Evolutionary conservation across 2,888 invertebrate species (phyloP), one percentile per base, ranked within the genome.

Genomic region (Desoria tigrina): DNA sequence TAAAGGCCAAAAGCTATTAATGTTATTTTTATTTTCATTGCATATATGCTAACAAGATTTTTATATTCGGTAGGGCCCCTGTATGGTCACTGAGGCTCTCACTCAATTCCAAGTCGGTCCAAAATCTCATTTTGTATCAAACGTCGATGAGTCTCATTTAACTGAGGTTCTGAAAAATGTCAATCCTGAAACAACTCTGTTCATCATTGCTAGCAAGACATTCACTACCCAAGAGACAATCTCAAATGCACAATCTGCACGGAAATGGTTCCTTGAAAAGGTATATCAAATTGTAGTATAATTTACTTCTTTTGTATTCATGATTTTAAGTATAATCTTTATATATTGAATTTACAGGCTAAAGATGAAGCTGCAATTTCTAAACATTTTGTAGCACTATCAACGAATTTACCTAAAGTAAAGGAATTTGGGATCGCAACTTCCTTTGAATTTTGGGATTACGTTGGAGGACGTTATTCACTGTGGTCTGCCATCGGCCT

Each of bases 371-470:
- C 77, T 27, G 79, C 92, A 11, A 96, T 99, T 9, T 94, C 96
- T 18, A 94, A 93, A 79, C 99, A 99, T 81, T 99, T 99, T 81
- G 97, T 98, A 2, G 99, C 99, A 11, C 82, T 99, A 16, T 98
- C 98, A 2, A 99, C 99, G 0, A 99, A 99, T 81, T 88, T 84
- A 24, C 85, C 88, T 73, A 94, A 96, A 81, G 98, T 96, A n/a
- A 90, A 89, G 24, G 94, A 90, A 39, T 99, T 99, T 82, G 99
- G 99, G 18, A 99, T 99, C 77, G 92, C 96, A 80, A 99, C 99
- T 80, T 98, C 99, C 96, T 99, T 99, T 83, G 97, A 91, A 24
- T 99, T 99, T 82, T 99, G 99, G 98, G 99, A 99, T 83, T 99
- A 98, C 97, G 99, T 99, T 51, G 99, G 99, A 39, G 99, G 99